These are phyloP conservation scores for Eclectus roratus DNA, from an alignment of 2,113 vertebrate species.

Conservation along the genomic window DNA sequence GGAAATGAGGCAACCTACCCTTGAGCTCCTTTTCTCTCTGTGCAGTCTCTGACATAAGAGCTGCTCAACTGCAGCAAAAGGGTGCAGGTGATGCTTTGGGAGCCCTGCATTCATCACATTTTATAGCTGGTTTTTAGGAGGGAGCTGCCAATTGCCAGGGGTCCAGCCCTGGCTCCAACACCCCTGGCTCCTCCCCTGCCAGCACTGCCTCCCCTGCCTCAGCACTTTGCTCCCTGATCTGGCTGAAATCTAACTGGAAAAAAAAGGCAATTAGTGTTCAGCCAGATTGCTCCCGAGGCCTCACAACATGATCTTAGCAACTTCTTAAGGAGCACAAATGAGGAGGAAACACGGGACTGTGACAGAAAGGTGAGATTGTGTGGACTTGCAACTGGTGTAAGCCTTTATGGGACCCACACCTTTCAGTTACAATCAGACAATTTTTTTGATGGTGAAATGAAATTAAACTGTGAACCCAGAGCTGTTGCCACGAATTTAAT, in stretches of 20 bases:
- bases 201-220: background rate
- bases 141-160: background rate
- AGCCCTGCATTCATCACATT: rapidly evolving
- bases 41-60: background rate
- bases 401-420: background rate
- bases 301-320: background rate
- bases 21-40: background rate
- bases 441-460: background rate
- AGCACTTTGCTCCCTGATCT: rapidly evolving
- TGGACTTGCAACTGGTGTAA: background rate
- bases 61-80: background rate
- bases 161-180: background rate
- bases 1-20: background rate
- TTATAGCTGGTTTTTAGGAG: background rate
- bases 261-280: background rate
- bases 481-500: background rate
- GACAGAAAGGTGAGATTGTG: background rate
- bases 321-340: background rate
- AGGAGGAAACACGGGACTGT: background rate
- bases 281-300: background rate
- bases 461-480: background rate
- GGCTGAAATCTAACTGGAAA: background rate
- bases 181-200: background rate
- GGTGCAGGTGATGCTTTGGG: background rate
- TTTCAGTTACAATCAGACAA: background rate